phyloP scores from a whole-genome alignment of 30 jellyfish, hydroid and myxozoan genomes.

The Sanderia malayensis region DNA sequence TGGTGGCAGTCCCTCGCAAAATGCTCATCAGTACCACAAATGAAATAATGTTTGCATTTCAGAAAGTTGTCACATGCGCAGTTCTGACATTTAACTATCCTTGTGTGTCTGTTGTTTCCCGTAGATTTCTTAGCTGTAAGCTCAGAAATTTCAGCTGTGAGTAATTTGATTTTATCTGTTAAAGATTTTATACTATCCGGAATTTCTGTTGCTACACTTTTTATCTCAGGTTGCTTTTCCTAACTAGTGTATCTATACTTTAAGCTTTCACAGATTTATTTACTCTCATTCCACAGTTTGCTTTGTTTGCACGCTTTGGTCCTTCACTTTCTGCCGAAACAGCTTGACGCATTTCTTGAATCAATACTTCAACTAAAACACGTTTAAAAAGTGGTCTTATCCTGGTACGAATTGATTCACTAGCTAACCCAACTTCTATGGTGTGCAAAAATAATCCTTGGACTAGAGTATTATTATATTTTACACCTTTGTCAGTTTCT shows the following conservation, averaged over 20 bases:
- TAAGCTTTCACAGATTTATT: neutral
- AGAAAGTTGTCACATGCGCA: no score
- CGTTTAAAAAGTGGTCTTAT: slow-evolving; percentile 27
- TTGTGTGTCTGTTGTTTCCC: no score
- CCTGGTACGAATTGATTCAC: slow-evolving; percentile 23
- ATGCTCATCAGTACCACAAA: neutral
- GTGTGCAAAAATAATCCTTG: slow-evolving; percentile 51
- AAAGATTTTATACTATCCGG: neutral
- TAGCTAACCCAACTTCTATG: slow-evolving; percentile 34
- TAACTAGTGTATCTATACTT: slow-evolving; percentile 6
- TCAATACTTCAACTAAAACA: slow-evolving; percentile 4
- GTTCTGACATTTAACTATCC: slow-evolving; percentile 2
- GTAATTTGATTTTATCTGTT: neutral
- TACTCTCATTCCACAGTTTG: neutral
- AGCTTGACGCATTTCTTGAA: slow-evolving; percentile 20
- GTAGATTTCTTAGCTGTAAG: neutral
- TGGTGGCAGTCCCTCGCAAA: neutral
- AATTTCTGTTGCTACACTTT: neutral
- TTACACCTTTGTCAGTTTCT: slow-evolving; percentile 37
- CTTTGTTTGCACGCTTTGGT: neutral
- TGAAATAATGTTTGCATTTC: neutral
- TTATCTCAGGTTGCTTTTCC: slow-evolving; percentile 7
- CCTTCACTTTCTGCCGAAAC: neutral
- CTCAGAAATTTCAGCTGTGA: neutral
- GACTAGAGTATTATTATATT: slow-evolving; percentile 31